Evolutionary conservation across 2,888 invertebrate genomes (phyloP).

Genomic region (Melieria omissa): DNA sequence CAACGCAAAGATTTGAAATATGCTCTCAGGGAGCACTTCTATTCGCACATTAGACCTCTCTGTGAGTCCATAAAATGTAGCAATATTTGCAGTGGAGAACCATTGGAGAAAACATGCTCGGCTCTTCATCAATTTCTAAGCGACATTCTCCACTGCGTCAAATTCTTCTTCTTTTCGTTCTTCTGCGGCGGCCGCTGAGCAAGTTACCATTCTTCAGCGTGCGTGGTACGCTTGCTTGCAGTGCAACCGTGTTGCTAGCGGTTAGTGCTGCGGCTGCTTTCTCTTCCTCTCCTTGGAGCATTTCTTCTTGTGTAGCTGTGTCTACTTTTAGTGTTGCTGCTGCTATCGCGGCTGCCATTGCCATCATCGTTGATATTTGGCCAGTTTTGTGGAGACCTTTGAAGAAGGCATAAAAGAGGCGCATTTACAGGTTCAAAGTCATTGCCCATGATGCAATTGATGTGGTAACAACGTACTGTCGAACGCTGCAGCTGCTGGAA

Average conservation of each 20-base stretch:
- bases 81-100: no score
- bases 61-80: no score
- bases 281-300: neutral
- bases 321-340: neutral
- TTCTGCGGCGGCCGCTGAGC: no score
- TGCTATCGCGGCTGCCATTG: constrained; percentile 7
- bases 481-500: constrained; percentile 20
- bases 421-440: constrained; percentile 66
- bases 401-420: constrained; percentile 68
- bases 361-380: constrained; percentile 10
- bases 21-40: no score
- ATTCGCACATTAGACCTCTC: no score
- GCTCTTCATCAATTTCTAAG: no score
- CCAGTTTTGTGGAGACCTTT: constrained; percentile 56
- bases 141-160: no score
- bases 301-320: neutral
- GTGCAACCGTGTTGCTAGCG: constrained; percentile 42
- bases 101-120: no score
- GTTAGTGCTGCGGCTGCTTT: constrained; percentile 6
- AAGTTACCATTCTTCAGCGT: constrained; percentile 4
- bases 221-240: neutral
- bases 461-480: constrained; percentile 64
- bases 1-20: no score
- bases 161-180: no score
- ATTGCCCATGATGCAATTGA: constrained; percentile 69